phyloP scores from a whole-genome alignment of 1,140 invertebrate genomes.

The Musca vetustissima region DNA sequence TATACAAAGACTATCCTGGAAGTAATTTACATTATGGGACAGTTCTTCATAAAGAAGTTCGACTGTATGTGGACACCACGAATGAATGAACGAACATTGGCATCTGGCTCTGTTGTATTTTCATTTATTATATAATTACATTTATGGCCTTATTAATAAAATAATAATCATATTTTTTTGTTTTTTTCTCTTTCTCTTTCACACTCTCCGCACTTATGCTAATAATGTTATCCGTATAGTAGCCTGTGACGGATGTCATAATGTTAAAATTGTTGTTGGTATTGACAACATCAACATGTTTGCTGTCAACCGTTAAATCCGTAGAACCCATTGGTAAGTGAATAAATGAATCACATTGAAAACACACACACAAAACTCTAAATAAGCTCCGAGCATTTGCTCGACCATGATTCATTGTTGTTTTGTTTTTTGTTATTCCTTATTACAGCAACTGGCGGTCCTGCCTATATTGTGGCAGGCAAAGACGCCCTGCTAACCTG shows the following conservation, averaged over 20 bases:
- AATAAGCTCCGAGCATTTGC: background rate
- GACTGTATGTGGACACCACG: no score
- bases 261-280: constrained; percentile 46
- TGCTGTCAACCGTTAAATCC: constrained; percentile 49
- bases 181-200: background rate
- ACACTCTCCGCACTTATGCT: background rate
- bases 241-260: constrained; percentile 43
- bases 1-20: no score
- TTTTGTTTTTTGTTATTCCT: background rate
- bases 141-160: no score
- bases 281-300: constrained; percentile 50
- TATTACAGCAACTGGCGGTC: constrained; percentile 48
- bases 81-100: no score
- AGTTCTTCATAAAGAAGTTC: no score
- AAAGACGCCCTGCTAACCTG: constrained; percentile 77
- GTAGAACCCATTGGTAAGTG: constrained; percentile 52
- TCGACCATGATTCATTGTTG: background rate
- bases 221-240: constrained; percentile 31
- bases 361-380: background rate
- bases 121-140: no score
- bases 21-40: no score
- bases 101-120: no score
- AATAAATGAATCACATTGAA: background rate
- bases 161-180: background rate
- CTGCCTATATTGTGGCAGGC: constrained; percentile 62